Evolutionary conservation across 2,888 invertebrate species (phyloP), one percentile per base, ranked within the genome.

Genomic region (Polydrusus cervinus): DNA sequence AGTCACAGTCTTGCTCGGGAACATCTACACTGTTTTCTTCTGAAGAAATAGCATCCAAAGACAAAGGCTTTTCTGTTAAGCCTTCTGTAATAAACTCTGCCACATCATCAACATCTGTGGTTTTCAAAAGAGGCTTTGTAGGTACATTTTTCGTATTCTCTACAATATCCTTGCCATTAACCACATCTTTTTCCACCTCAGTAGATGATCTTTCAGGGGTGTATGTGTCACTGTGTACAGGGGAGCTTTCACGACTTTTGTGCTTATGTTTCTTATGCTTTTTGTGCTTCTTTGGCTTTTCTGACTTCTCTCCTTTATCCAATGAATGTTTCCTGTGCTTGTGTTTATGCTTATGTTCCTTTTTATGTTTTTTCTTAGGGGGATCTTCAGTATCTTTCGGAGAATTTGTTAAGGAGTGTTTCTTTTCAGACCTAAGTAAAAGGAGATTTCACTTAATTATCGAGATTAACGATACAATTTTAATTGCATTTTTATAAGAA

Each of bases 31-130:
- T 90, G 61, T 92, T 93, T 49, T 74, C 77, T 78, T 90, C 91
- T 0, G 93, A 93, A n/a, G 92, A 92, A 78, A 92, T 90, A 16
- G 92, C 89, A 84, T 93, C 93, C 80, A 92, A 85, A 3, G 90
- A 86, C 13, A 85, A 83, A 34, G 82, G 78, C 8, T 80, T 87
- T 14, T 78, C 67, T 84, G 71, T 86, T 83, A 84, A 86, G 82
- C 78, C 89, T 76, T 87, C 86, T 5, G 88, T 86, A 45, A 90
- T 88, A 83, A 88, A 88, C 66, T 89, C 87, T 16, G 89, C 89
- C 64, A 90, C 83, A 75, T 88, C 87, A 64, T 87, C 86, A 9
- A 89, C 86, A 82, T 89, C 89, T n/a, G 87, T 88, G 55, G 62
- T 85, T 84, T 62, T 82, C 78, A 78, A 76, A 70, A 74, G 72